Percentiles rank a stretch among this genome's conserved stretches.
Conservation (phyloP, 2,888 invertebrate genomes). For the Clitarchus hookeri region DNA sequence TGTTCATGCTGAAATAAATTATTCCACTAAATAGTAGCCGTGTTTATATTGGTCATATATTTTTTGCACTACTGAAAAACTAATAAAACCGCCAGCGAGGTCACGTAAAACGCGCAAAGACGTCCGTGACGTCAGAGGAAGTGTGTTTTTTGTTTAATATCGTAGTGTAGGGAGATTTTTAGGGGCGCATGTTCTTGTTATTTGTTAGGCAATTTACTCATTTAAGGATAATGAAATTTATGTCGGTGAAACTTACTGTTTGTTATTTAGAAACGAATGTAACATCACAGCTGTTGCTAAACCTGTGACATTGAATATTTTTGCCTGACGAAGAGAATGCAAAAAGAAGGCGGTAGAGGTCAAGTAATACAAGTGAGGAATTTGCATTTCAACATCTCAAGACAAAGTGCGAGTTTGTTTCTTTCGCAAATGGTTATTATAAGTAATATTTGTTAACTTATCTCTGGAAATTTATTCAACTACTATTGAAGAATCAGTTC, state of each 20-base stretch:
- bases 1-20: neutral
- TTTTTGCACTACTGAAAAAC: conserved; percentile 19
- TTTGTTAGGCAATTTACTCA: neutral
- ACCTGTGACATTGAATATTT: conserved; percentile 19
- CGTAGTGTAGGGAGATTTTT: conserved; percentile 34
- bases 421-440: no score
- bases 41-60: neutral
- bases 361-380: conserved; percentile 32
- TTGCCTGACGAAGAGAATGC: conserved; percentile 29
- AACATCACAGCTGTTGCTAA: neutral
- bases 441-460: neutral
- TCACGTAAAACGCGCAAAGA: conserved; percentile 36
- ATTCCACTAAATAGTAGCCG: neutral
- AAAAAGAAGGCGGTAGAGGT: conserved; percentile 40
- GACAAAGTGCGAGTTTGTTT: neutral
- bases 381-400: neutral
- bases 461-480: neutral
- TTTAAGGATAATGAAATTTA: neutral
- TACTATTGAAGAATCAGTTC: no score
- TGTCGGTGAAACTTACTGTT: neutral
- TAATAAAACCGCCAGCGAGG: conserved; percentile 26
- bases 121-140: conserved; percentile 44
- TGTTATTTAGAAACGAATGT: neutral
- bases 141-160: conserved; percentile 40
- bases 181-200: neutral